Conservation (phyloP, 2,888 invertebrate species). For the Pilophorus perplexus region DNA sequence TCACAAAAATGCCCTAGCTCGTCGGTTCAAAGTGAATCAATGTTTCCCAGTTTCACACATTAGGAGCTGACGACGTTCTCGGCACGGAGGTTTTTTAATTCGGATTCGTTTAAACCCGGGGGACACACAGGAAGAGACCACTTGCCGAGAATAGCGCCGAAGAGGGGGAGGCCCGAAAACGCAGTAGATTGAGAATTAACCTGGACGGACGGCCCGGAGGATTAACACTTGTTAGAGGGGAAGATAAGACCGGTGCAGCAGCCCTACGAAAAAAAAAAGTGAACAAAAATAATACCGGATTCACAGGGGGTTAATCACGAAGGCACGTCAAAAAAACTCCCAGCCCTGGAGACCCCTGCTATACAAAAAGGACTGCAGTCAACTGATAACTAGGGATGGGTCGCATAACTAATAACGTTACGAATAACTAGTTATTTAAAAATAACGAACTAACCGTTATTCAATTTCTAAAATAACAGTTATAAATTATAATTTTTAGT, state of each 20-base stretch:
- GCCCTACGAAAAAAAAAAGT: conserved; percentile 8
- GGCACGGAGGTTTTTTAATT: conserved; percentile 21
- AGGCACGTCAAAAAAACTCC: conserved; percentile 13
- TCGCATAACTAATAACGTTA: no score
- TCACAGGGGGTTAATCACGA: not conserved
- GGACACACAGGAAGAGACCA: conserved; percentile 38
- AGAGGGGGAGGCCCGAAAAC: not conserved
- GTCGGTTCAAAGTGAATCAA: not conserved
- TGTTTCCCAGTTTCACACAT: conserved; percentile 5
- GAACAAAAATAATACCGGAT: conserved; percentile 9
- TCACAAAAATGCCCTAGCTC: not conserved
- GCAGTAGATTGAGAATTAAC: not conserved
- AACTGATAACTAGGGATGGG: conserved; percentile 26
- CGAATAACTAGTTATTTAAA: no score
- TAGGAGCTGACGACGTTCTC: no score
- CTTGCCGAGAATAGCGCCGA: conserved; percentile 27
- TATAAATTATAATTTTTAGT: no score
- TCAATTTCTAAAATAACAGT: no score
- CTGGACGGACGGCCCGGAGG: not conserved
- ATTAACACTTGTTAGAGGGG: no score
- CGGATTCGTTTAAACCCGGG: conserved; percentile 18
- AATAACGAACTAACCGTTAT: no score
- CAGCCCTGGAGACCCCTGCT: not conserved
- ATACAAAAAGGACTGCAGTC: not conserved
- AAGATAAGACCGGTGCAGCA: no score